Evolutionary conservation across 2,797 vertebrate genomes (phyloP).

Genomic region (Acanthopagrus latus): DNA sequence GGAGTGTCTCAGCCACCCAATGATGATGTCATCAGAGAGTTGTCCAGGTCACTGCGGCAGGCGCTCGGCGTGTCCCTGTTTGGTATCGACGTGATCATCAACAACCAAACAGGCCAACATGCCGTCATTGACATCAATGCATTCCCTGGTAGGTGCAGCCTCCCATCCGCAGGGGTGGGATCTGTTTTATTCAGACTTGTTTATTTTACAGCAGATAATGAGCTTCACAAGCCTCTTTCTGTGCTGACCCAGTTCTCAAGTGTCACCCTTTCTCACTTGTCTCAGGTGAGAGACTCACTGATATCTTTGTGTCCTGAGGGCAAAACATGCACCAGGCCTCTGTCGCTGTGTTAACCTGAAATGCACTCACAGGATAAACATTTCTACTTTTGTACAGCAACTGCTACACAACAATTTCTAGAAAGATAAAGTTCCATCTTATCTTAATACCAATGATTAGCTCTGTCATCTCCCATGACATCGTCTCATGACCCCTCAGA

Average conservation of each 20-base stretch:
- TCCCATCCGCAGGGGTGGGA: not conserved
- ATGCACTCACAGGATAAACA: not conserved
- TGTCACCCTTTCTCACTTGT: slow-evolving; percentile 6
- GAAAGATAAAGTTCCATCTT: not conserved
- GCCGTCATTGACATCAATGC: slow-evolving; percentile 98
- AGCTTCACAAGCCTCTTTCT: not conserved
- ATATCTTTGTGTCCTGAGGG: not conserved
- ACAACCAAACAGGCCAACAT: slow-evolving; percentile 97
- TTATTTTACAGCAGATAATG: not conserved
- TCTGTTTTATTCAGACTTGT: not conserved
- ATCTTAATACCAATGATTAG: too few relatives aligned
- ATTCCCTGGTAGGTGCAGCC: slow-evolving; percentile 91
- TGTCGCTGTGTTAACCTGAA: not conserved
- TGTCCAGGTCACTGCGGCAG: slow-evolving; percentile 92
- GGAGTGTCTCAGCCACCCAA: slow-evolving; percentile 93
- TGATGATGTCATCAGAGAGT: slow-evolving; percentile 93
- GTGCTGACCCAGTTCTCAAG: slow-evolving; percentile 25
- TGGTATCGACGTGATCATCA: slow-evolving; percentile 98
- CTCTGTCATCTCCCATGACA: too few relatives aligned
- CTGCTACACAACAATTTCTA: not conserved
- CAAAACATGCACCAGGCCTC: not conserved
- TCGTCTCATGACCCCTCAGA: not conserved
- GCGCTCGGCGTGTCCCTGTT: slow-evolving; percentile 95
- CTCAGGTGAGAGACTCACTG: not conserved
- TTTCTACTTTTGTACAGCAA: too few relatives aligned